Percentiles rank a stretch among this genome's conserved stretches.
Conservation (phyloP, 2,113 vertebrate genomes). For the Hypomesus transpacificus region DNA sequence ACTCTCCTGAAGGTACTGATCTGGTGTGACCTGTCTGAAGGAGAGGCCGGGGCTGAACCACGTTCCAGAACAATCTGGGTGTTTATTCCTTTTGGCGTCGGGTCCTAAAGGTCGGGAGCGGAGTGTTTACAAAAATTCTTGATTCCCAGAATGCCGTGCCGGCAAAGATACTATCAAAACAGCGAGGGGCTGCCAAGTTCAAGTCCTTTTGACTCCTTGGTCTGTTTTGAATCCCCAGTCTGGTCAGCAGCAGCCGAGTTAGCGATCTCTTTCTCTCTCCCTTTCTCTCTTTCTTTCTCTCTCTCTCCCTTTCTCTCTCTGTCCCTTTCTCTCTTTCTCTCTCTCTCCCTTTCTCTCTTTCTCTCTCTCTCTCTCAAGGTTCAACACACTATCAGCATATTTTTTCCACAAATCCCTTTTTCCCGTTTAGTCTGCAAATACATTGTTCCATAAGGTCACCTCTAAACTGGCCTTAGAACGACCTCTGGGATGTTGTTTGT, state of each 20-base stretch:
- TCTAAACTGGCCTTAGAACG: slow-evolving; percentile 26
- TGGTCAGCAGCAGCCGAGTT: slow-evolving; percentile 20
- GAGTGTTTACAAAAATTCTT: slow-evolving; percentile 48
- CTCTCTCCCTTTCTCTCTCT: too few species aligned
- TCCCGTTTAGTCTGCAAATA: background rate
- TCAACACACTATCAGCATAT: background rate
- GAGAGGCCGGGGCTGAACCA: too few species aligned
- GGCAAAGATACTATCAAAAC: slow-evolving; percentile 41
- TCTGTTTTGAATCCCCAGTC: slow-evolving; percentile 3
- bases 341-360: too few species aligned
- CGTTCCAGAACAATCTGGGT: slow-evolving; percentile 20
- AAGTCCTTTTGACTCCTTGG: slow-evolving; percentile 21
- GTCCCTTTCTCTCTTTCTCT: too few species aligned
- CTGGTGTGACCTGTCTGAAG: too few species aligned
- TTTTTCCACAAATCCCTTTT: too few species aligned
- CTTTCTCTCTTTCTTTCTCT: background rate
- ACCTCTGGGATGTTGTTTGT: slow-evolving; percentile 22
- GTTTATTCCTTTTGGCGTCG: slow-evolving; percentile 54
- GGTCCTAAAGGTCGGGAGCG: slow-evolving; percentile 44
- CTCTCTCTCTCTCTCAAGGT: background rate
- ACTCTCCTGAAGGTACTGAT: too few species aligned
- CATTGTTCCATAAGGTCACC: slow-evolving; percentile 15
- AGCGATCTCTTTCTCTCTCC: background rate
- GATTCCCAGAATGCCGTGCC: slow-evolving; percentile 50
- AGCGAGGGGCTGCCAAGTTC: slow-evolving; percentile 29